These are phyloP conservation scores for Smittia aterrima DNA, from an alignment of 2,888 invertebrate species.

Conservation along the genomic window DNA sequence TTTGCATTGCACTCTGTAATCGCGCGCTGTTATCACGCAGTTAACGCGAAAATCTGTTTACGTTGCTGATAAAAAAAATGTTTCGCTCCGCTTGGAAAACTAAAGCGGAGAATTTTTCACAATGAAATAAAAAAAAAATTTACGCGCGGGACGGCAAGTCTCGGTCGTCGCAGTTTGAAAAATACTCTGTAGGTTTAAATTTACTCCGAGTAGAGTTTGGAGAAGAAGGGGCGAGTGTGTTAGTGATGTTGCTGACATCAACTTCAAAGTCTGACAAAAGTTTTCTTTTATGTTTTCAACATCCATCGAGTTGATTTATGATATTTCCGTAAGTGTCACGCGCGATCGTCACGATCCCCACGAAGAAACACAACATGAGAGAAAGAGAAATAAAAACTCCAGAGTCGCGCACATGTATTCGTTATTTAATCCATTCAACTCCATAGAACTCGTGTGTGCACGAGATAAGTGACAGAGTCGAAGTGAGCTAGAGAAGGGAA, in stretches of 20 bases:
- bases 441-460: background rate
- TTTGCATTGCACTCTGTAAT: background rate
- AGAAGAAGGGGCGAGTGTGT: background rate
- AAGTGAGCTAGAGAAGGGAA: background rate
- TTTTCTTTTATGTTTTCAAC: background rate
- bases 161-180: slow-evolving; percentile 20
- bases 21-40: background rate
- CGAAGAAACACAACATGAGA: slow-evolving; percentile 4
- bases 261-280: background rate
- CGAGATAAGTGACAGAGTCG: slow-evolving; percentile 11
- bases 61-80: background rate
- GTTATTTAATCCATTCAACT: slow-evolving; percentile 19
- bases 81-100: background rate
- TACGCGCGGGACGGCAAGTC: slow-evolving; percentile 5
- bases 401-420: background rate
- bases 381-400: background rate
- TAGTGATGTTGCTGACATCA: background rate
- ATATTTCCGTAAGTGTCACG: background rate
- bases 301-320: background rate
- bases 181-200: slow-evolving; percentile 31
- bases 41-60: background rate
- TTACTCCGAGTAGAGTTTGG: slow-evolving; percentile 30
- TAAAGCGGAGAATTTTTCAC: background rate
- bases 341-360: background rate
- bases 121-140: background rate